A percentile compares a stretch with the other conserved stretches of the same genome.
Conservation (phyloP, 2,113 vertebrate species). For the Cryptotis parvus region DNA sequence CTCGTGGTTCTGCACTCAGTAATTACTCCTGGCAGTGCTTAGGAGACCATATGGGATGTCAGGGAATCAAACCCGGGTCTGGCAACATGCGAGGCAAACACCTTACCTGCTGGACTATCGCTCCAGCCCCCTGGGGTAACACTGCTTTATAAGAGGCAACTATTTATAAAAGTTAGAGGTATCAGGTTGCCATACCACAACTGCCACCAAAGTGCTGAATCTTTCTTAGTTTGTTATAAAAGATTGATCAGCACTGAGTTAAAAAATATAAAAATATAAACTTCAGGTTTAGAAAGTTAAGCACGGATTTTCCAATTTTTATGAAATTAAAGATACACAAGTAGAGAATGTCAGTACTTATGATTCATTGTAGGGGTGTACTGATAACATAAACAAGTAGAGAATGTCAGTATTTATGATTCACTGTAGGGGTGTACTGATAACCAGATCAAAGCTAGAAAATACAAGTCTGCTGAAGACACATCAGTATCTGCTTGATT, state of each 20-base stretch:
- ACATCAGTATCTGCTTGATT: constrained; percentile 4
- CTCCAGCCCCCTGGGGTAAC: too few relatives aligned
- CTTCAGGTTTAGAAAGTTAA: neutral
- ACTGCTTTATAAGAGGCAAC: too few relatives aligned
- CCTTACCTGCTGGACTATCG: too few relatives aligned
- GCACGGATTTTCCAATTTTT: constrained; percentile 43
- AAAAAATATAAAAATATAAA: neutral
- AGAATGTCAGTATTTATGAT: constrained; percentile 39
- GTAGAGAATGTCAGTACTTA: constrained; percentile 19
- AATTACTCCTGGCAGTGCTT: too few relatives aligned
- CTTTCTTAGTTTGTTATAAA: neutral
- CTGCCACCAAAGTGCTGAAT: too few relatives aligned
- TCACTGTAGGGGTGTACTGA: neutral
- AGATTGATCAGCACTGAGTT: constrained; percentile 1
- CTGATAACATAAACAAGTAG: too few relatives aligned
- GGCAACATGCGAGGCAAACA: too few relatives aligned
- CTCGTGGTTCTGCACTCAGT: too few relatives aligned
- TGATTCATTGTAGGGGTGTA: neutral
- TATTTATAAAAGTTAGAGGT: too few relatives aligned
- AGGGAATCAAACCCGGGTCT: too few relatives aligned
- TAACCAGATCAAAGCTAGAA: constrained; percentile 5
- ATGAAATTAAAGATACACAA: constrained; percentile 17
- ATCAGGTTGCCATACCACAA: too few relatives aligned
- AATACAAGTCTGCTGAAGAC: constrained; percentile 36
- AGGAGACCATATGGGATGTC: too few relatives aligned